Conservation (phyloP, 1,140 invertebrate genomes). For the Drosophila willistoni region DNA sequence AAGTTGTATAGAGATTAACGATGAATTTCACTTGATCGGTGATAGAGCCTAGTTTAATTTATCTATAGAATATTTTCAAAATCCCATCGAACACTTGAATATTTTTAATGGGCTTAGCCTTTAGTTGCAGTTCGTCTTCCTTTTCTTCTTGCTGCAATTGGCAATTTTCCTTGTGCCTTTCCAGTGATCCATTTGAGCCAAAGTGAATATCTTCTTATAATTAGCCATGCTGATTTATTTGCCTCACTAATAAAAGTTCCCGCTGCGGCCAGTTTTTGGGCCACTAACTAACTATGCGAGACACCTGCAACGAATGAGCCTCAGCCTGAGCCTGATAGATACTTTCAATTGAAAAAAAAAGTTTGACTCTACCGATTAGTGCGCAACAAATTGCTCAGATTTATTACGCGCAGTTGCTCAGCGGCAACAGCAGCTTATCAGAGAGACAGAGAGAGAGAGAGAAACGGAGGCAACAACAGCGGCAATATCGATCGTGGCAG, state of each 20-base stretch:
- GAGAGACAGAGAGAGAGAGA: too few species aligned
- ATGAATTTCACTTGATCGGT: too few species aligned
- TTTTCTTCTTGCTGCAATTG: background rate
- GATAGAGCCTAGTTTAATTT: too few species aligned
- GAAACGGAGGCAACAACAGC: constrained; percentile 8
- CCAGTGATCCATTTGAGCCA: constrained; percentile 5
- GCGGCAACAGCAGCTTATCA: constrained; percentile 13
- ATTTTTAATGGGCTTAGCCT: background rate
- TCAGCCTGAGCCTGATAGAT: constrained; percentile 45
- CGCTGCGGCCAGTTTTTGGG: constrained; percentile 36
- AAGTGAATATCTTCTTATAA: constrained; percentile 37
- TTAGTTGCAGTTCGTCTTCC: background rate
- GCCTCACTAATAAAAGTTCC: constrained; percentile 53
- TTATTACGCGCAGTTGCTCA: constrained; percentile 62
- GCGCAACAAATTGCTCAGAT: constrained; percentile 78
- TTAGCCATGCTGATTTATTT: constrained; percentile 58
- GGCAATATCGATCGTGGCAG: constrained; percentile 12
- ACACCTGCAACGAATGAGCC: constrained; percentile 68
- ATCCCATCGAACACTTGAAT: too few species aligned
- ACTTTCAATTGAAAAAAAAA: constrained; percentile 72
- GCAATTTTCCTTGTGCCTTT: background rate
- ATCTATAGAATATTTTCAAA: background rate
- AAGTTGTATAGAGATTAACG: too few species aligned
- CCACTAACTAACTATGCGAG: constrained; percentile 32
- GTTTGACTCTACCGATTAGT: constrained; percentile 66